Evolutionary conservation across 1,140 invertebrate species (phyloP), one percentile per base, ranked within the genome.

Genomic region (Caenorhabditis tropicalis): DNA sequence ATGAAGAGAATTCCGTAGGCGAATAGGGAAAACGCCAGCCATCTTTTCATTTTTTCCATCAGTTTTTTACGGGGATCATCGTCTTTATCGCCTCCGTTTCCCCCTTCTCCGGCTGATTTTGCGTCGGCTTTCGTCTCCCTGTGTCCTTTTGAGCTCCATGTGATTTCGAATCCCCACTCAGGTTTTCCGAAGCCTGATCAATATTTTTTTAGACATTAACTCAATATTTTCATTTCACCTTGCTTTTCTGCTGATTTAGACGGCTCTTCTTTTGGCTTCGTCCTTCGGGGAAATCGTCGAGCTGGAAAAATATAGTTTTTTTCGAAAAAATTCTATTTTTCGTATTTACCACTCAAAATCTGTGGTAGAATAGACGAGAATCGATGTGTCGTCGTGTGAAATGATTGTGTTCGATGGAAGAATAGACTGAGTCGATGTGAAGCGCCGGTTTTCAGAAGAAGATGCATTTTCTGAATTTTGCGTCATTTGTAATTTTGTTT

Each of bases 11-110:
- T 7, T 31, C 88, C 88, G 65, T 86, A 88, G 21, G 85, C 70
- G 39, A 88, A 88, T 5, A 88, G 81, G 6, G 85, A 81, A 82
- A 88, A 85, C 1, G 85, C 88, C n/a, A 88, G 85, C 46, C 87
- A 56, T 51, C 81, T 82, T 46, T 88, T 88, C 46, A 88, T 84
- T 39, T 79, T 70, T 21, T 82, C 85, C 49, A 82, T 58, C 21
- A 88, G 21, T 58, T 88, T 80, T 24, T 88, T 43, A 3, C 48
- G n/a, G 6, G 80, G 51, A 27, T 85, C 79, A 33, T 65, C 82
- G n/a, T 85, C 79, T 24, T 60, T 46, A 58, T 65, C 84, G 16
- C 58, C 48, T 56, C 51, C 85, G 43, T 60, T 33, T 43, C 51
- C 53, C 7, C 39, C 58, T 16, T 36, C 36, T 12, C 24, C 39